Percentiles rank a stretch among this genome's conserved stretches.
These are phyloP conservation scores for Rhinogobio ventralis DNA, from an alignment of 2,797 vertebrate genomes.

Conservation along the genomic window DNA sequence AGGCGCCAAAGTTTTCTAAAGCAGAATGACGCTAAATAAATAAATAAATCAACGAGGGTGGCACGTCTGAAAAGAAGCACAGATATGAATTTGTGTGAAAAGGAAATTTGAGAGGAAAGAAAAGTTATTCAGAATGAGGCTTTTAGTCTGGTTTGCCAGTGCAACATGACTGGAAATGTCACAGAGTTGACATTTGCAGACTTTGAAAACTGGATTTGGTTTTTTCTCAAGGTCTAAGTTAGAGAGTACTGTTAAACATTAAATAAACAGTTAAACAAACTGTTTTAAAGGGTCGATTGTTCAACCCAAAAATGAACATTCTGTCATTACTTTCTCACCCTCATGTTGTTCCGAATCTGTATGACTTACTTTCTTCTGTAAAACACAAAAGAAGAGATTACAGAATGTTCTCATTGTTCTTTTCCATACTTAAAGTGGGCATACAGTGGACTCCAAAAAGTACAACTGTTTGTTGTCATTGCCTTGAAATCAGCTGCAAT, in stretches of 20 bases:
- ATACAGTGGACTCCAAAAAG: neutral
- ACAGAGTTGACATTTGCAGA: slow-evolving; percentile 7
- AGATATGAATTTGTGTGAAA: slow-evolving; percentile 3
- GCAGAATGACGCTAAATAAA: slow-evolving; percentile 45
- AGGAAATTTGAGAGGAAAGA: slow-evolving; percentile 3
- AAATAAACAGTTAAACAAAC: neutral
- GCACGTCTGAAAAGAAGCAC: slow-evolving; percentile 42
- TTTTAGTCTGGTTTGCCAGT: slow-evolving; percentile 2
- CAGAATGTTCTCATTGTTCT: neutral
- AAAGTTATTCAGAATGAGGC: slow-evolving; percentile 32
- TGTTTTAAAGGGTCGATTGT: neutral
- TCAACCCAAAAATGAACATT: neutral
- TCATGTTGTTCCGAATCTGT: neutral
- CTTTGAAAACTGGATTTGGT: neutral
- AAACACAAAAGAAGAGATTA: neutral
- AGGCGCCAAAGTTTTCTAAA: slow-evolving; percentile 52
- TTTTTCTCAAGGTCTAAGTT: neutral
- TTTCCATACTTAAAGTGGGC: neutral
- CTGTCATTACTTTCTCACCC: neutral
- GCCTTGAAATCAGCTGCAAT: neutral
- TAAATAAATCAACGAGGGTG: slow-evolving; percentile 19
- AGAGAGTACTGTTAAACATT: neutral
- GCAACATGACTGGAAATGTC: slow-evolving; percentile 11
- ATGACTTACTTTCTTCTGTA: neutral
- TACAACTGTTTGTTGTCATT: neutral